These are phyloP conservation scores for Nothura maculosa DNA, from an alignment of 2,797 vertebrate species.

Conservation along the genomic window DNA sequence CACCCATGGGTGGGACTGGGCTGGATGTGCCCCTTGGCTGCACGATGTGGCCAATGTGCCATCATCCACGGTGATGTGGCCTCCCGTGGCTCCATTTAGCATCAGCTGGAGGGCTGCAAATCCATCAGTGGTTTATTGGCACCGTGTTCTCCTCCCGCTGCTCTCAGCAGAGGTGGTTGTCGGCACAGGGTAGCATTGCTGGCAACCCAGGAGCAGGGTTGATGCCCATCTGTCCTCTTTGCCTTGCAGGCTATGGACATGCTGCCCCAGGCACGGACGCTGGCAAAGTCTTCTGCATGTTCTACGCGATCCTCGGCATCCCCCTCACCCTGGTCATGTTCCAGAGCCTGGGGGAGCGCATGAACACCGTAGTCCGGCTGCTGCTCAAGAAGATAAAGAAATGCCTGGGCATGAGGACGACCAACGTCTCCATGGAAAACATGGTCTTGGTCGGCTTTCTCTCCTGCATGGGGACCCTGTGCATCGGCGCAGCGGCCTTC, in stretches of 20 bases:
- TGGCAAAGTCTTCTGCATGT: slow-evolving; percentile 98
- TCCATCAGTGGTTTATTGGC: not conserved
- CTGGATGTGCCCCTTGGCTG: not conserved
- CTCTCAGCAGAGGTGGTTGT: not conserved
- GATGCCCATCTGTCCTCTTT: not conserved
- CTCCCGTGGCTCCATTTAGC: not conserved
- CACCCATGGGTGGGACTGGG: not conserved
- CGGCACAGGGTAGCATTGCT: not conserved
- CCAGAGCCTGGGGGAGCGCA: slow-evolving; percentile 96
- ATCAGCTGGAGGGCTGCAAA: not conserved
- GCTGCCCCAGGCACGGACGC: slow-evolving; percentile 94
- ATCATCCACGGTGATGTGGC: not conserved
- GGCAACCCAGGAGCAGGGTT: not conserved
- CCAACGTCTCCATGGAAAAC: slow-evolving; percentile 94
- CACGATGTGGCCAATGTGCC: not conserved
- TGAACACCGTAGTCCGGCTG: slow-evolving; percentile 93
- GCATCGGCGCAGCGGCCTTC: slow-evolving; percentile 92
- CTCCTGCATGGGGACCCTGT: slow-evolving; percentile 92
- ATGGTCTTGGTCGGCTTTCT: slow-evolving; percentile 96
- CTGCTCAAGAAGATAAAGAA: slow-evolving; percentile 92
- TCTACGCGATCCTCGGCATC: slow-evolving; percentile 96
- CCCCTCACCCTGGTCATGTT: slow-evolving; percentile 98
- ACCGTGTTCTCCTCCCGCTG: not conserved
- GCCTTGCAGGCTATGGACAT: slow-evolving; percentile 91
- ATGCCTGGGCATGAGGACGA: slow-evolving; percentile 88